Percentiles rank a stretch among this genome's conserved stretches.
phyloP scores from a whole-genome alignment of 2,113 vertebrate species.

The Damaliscus lunatus region DNA sequence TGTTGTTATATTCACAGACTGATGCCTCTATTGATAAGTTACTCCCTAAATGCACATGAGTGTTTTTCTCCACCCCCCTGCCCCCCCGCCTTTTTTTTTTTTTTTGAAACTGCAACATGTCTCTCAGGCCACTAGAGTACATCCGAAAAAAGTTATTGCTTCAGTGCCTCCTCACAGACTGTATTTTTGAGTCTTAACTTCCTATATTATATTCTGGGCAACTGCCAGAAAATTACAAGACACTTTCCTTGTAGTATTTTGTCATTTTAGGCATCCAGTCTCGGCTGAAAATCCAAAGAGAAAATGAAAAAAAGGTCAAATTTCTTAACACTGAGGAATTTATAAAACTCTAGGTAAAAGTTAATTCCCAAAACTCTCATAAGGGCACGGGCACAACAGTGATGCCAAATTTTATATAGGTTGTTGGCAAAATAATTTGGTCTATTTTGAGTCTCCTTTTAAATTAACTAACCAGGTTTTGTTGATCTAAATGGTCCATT shows the following conservation, averaged over 20 bases:
- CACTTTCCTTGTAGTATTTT: slow-evolving; percentile 42
- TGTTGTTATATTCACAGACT: not conserved
- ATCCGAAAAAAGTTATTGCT: slow-evolving; percentile 5
- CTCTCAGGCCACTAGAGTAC: slow-evolving; percentile 6
- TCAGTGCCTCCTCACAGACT: not conserved
- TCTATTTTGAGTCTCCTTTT: not conserved
- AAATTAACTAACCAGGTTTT: not conserved
- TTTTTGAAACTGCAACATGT: not conserved
- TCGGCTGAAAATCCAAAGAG: slow-evolving; percentile 2
- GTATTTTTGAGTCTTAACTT: not conserved
- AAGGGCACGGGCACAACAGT: not conserved
- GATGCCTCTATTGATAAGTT: not conserved
- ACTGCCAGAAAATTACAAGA: slow-evolving; percentile 46
- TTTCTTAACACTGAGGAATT: slow-evolving; percentile 33
- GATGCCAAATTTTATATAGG: not conserved
- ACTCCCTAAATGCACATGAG: not conserved
- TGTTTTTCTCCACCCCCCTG: not conserved
- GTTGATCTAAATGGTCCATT: not conserved
- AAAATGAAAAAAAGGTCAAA: slow-evolving; percentile 35
- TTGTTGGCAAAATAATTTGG: not conserved
- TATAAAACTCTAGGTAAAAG: slow-evolving; percentile 4
- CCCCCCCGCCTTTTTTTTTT: not conserved
- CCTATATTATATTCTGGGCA: not conserved
- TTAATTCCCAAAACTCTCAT: not conserved
- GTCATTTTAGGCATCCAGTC: slow-evolving; percentile 31